phyloP scores from a whole-genome alignment of 2,797 vertebrate genomes.

The Sardinella longiceps region DNA sequence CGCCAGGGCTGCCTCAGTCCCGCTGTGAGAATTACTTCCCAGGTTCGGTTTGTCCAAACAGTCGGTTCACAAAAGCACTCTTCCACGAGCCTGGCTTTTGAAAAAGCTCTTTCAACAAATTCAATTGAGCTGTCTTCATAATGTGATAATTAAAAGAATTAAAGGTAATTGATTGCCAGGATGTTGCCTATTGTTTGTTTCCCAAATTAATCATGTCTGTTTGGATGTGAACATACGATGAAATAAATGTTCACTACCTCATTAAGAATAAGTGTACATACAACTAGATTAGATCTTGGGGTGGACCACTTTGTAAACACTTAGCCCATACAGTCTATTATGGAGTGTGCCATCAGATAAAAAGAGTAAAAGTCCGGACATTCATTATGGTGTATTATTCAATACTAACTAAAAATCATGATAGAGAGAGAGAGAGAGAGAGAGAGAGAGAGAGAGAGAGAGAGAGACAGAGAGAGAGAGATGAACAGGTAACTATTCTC shows the following conservation, averaged over 20 bases:
- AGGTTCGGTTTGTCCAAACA: neutral
- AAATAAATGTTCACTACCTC: neutral
- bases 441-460: no score
- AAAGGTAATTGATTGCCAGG: neutral
- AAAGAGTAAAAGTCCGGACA: neutral
- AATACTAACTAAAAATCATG: no score
- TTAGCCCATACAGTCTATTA: neutral
- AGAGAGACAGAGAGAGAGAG: no score
- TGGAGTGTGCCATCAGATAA: neutral
- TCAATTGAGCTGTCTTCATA: neutral
- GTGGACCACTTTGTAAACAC: constrained; percentile 5
- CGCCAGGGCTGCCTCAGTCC: neutral
- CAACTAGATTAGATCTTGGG: neutral
- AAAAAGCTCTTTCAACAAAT: constrained; percentile 12
- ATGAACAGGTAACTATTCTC: no score
- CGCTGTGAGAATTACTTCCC: neutral
- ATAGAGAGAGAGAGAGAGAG: no score
- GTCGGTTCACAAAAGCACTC: constrained; percentile 17
- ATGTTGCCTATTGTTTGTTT: neutral
- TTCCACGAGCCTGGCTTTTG: constrained; percentile 1
- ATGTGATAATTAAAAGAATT: constrained; percentile 12
- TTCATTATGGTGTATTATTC: constrained; percentile 8
- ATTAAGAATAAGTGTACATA: neutral
- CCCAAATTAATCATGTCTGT: neutral
- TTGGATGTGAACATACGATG: neutral